Base-by-base conservation (phyloP, 2,797 vertebrate genomes). In the Triplophysa yarkandensis region DNA sequence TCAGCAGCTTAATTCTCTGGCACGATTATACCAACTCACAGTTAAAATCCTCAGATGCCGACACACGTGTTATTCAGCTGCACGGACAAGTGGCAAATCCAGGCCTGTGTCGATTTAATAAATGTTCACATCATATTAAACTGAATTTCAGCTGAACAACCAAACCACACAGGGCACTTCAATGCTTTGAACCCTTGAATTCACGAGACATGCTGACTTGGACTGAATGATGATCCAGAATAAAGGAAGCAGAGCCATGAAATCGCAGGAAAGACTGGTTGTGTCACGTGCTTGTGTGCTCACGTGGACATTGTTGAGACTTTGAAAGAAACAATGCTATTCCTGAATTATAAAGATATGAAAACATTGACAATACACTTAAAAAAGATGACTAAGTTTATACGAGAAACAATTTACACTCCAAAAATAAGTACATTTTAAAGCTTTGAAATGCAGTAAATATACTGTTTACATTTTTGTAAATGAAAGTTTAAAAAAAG, bases 91-190 rank as follows among this genome's bases (percentile, higher is more conserved):
- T 28, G 41, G 27, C 10, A 36, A 41, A 68, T 68, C 34, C 52
- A 28, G 10, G 10, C 10, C 23, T 70, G 30, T 46, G 28, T 70
- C 55, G 11, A 21, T 46, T 32, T 46, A 44, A 58, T 58, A 58
- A 11, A 14, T 32, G 19, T 60, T 70, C 21, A 16, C 0, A 1
- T 25, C 34, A 4, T 21, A 39, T 68, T 68, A 57, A 19, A 69
- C 54, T 30, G 7, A 4, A 11, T 43, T 3, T 46, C 14, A 32
- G 8, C 19, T 44, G 16, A 43, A 57, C 28, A 52, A 69, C 52
- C n/a, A 44, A 30, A 30, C 17, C 13, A 4, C 23, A 2, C 30
- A 30, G 8, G 54, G 11, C 39, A 44, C 7, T 11, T 58, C 16
- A 13, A 11, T 44, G 19, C 68, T 43, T 30, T 57, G 23, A 68